Base-by-base conservation (phyloP, 1,140 invertebrate species). In the Harpegnathos saltator region DNA sequence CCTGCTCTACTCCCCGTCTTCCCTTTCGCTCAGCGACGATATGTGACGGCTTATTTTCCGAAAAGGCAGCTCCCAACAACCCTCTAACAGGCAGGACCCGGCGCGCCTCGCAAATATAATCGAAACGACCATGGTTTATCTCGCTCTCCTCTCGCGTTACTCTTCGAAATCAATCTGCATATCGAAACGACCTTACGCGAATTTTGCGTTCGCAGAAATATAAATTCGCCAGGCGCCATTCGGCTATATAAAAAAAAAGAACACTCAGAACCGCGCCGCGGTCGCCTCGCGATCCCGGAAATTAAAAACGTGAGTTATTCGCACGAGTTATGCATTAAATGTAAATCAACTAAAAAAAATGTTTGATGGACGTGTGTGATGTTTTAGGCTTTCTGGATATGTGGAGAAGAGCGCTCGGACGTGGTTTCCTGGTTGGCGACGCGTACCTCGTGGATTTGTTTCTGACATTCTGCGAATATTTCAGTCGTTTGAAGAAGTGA, bases 11-110 rank as follows among this genome's bases (percentile, higher is more conserved):
- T 33, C 1, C 5, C n/a, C n/a, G n/a, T 19, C 58, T 72, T 72
- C 86, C 85, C 85, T 87, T 52, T 80, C 81, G 68, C 80, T 87
- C 74, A 80, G 72, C 59, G 74, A 73, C 85, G 86, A 87, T 87
- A 87, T 71, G 82, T 87, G 86, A 87, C 85, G 84, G 85, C 85
- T 87, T 87, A 87, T 87, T 87, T 84, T 74, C 73, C 85, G 58
- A 44, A 84, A 84, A 87, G 73, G 83, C 86, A 29, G 48, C 26
- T 24, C 24, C n/a, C 15, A 48, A n/a, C 56, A 12, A n/a, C n/a
- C n/a, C n/a, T n/a, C n/a, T 78, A 80, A 59, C 26, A 22, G 50
- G 33, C 29, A 33, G 5, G 29, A 33, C 56, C 33, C 17, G 29
- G 14, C 56, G 56, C 38, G 65, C 33, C 71, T 48, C 33, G 26